Conservation (phyloP, 2,113 vertebrate species). For the Nettapus auritus region DNA sequence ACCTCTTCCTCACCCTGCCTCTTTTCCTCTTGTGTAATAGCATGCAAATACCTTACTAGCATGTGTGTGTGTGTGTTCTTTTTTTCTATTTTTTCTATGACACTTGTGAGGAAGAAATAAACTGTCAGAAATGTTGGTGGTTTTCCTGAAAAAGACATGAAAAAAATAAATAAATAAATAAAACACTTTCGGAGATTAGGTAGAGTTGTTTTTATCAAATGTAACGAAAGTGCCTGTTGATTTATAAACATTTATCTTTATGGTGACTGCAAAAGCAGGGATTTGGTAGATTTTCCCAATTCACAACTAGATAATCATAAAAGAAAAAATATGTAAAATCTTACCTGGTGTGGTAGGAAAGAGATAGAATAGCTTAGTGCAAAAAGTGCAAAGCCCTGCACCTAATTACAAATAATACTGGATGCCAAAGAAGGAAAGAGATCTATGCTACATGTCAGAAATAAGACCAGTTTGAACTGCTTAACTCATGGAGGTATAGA, state of each 20-base stretch:
- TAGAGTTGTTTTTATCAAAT: background rate
- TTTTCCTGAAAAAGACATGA: background rate
- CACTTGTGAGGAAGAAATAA: background rate
- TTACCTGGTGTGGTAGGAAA: background rate
- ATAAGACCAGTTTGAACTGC: background rate
- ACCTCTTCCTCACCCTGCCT: background rate
- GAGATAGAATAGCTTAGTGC: background rate
- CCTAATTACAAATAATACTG: background rate
- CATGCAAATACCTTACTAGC: background rate
- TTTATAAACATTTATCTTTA: background rate
- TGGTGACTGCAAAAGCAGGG: background rate
- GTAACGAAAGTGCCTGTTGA: background rate
- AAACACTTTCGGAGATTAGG: background rate
- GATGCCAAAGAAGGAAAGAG: background rate
- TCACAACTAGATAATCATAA: background rate
- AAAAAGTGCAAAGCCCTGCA: background rate
- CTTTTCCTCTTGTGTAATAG: background rate
- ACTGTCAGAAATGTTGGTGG: background rate
- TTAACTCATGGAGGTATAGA: background rate
- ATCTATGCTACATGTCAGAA: background rate
- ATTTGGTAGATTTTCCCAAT: background rate
- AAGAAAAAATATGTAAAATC: background rate
- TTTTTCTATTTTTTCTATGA: background rate
- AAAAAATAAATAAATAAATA: too few relatives aligned
- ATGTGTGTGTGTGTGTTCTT: fast-evolving